Base-by-base conservation (phyloP, 92 coral and sea anemone genomes). In the Chrysogorgia sp. region DNA sequence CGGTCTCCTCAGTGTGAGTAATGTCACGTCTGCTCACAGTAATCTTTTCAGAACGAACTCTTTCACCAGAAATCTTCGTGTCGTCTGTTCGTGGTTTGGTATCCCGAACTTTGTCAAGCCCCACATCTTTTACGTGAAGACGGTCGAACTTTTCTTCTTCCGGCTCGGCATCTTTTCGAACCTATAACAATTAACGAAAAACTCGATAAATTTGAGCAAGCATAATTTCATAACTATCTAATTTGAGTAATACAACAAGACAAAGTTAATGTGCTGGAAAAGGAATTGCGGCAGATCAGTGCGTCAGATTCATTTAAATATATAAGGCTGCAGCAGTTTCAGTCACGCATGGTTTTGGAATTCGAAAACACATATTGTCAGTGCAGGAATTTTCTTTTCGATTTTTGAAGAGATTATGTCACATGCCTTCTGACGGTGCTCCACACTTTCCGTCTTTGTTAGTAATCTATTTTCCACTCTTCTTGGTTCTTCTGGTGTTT, bases 41-140 rank as follows among this genome's bases (percentile, higher is more conserved):
- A 7, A 57, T 19, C 32, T 57, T 57, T 13, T 57, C 34, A 3
- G 63, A 4, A 1, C 31, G 2, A 8, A 57, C 63, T 30, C 9
- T 7, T 45, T 69, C 13, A 6, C 34, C 3, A 0, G 20, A 10
- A 20, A 7, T 45, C 48, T 4, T 45, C 50, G 76, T 49, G 37
- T 49, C 76, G 48, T 69, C 76, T 24, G 60, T 45, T 37, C 60
- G 59, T 3, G 75, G 59, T 45, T 68, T 68, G 30, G 0, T 17
- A 34, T 68, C 37, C 35, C 29, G 22, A 13, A 19, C 30, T 65
- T 35, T 64, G 26, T 64, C 71, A 35, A 34, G 35, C 47, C 35
- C 71, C 45, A 33, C 49, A 17, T 45, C 71, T 35, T 64, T 22
- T 64, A 45, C 48, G 29, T 33, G 74, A 40, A 24, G 31, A 9